Percentiles rank a stretch among this genome's conserved stretches.
These are phyloP conservation scores for Dicentrarchus labrax DNA, from an alignment of 2,113 vertebrate species.

Conservation along the genomic window DNA sequence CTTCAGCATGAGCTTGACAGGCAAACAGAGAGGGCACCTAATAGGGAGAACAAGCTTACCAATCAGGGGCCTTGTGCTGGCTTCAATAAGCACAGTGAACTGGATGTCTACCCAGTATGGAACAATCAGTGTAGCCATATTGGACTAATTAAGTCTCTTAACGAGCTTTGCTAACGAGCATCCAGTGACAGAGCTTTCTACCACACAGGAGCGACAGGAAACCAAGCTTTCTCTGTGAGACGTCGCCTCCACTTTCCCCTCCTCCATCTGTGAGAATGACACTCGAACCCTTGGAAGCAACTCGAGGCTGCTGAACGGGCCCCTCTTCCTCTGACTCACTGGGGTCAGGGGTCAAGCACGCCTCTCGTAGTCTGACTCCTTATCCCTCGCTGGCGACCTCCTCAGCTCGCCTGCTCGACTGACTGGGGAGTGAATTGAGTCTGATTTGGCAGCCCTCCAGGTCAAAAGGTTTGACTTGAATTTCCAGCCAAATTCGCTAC, in stretches of 20 bases:
- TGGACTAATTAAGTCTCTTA: slow-evolving; percentile 67
- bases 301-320: slow-evolving; percentile 1
- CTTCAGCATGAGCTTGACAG: slow-evolving; percentile 27
- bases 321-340: neutral
- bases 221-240: neutral
- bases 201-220: slow-evolving; percentile 2
- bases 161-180: slow-evolving; percentile 40
- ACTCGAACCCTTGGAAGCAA: slow-evolving; percentile 4
- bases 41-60: neutral
- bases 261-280: neutral
- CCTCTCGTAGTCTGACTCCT: neutral
- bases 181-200: slow-evolving; percentile 35
- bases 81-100: slow-evolving; percentile 14
- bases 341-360: slow-evolving; percentile 29
- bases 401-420: neutral
- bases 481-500: slow-evolving; percentile 31
- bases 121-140: slow-evolving; percentile 58
- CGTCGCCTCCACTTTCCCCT: slow-evolving; percentile 16
- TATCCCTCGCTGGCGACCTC: neutral
- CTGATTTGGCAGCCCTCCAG: slow-evolving; percentile 40
- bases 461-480: slow-evolving; percentile 47
- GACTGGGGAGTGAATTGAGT: slow-evolving; percentile 23
- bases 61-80: neutral
- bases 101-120: slow-evolving; percentile 24
- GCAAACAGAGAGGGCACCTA: slow-evolving; percentile 22